Conservation (phyloP, 2,797 vertebrate species). For the Gallirallus australis region DNA sequence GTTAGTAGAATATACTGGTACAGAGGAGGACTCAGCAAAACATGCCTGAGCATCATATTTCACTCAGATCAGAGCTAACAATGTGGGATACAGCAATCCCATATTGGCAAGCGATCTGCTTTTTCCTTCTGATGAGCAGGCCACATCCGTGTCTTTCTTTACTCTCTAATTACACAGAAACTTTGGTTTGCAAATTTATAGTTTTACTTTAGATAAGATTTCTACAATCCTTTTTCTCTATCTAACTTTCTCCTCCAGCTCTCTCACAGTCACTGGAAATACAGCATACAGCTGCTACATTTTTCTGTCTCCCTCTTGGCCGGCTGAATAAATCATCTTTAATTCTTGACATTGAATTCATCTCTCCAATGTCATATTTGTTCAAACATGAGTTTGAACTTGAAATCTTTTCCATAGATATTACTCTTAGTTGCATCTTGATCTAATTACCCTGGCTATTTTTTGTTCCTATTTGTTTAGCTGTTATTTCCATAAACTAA, state of each 20-base stretch:
- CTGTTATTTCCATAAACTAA: neutral
- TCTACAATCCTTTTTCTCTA: neutral
- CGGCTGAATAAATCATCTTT: constrained; percentile 44
- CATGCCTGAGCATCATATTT: neutral
- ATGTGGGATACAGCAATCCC: neutral
- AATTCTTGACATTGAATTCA: neutral
- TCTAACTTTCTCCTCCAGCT: neutral
- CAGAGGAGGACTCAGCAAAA: neutral
- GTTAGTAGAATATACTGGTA: neutral
- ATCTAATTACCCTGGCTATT: neutral
- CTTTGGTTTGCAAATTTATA: neutral
- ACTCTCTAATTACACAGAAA: neutral
- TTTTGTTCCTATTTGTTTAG: neutral
- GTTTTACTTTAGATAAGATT: neutral
- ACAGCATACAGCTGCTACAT: neutral
- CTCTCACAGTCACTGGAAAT: neutral
- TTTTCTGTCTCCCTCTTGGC: constrained; percentile 15
- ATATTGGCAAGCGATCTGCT: neutral
- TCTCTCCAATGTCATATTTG: neutral
- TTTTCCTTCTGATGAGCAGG: neutral
- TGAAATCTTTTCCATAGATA: neutral
- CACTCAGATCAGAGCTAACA: neutral
- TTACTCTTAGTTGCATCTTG: neutral
- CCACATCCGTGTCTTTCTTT: neutral
- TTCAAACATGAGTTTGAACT: constrained; percentile 39